Base-by-base conservation (phyloP, 2,113 vertebrate genomes). In the Leucosticte australis region DNA sequence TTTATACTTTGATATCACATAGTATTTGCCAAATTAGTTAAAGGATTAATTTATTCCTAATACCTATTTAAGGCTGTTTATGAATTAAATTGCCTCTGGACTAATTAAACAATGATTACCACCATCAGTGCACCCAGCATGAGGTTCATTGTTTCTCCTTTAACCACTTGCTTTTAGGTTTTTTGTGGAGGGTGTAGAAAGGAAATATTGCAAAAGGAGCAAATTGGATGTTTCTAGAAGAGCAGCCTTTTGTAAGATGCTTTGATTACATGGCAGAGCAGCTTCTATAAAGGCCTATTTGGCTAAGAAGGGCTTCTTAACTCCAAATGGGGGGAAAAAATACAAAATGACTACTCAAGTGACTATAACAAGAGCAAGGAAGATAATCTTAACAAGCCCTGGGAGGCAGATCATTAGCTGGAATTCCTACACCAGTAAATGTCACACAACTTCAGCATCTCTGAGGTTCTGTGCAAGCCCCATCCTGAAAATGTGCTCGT, bases 231-330 rank as follows among this genome's bases (percentile, higher is more conserved):
- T 92, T 85, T 96, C 44, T 78, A 21, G 44, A 73, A 92, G 81
- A 79, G 75, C 63, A 95, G 68, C 50, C 26, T 75, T 92, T 93
- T 77, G 65, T 59, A 33, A 67, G 67, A 53, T 47, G 56, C 81
- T 97, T 69, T 91, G 55, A 91, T 92, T 83, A 52, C 76, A 70
- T 35, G 79, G 57, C 63, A 95, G 75, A 88, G 44, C 67, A 82
- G 60, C 46, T 44, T 49, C 52, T 73, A 7, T 26, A 63, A 88
- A 73, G 55, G 65, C 15, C 37, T 81, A 15, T 90, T 81, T 91
- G 55, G 37, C 18, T 87, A 74, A 90, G 39, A 5, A 75, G 46
- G 39, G 33, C 55, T 84, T 42, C 69, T 75, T 53, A 91, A 52
- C 83, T 91, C 26, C 47, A 79, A 71, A 56, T 4, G 52, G 47